Percentiles rank a stretch among this genome's conserved stretches.
Conservation (phyloP, 2,888 invertebrate genomes). For the Pimpla rufipes region DNA sequence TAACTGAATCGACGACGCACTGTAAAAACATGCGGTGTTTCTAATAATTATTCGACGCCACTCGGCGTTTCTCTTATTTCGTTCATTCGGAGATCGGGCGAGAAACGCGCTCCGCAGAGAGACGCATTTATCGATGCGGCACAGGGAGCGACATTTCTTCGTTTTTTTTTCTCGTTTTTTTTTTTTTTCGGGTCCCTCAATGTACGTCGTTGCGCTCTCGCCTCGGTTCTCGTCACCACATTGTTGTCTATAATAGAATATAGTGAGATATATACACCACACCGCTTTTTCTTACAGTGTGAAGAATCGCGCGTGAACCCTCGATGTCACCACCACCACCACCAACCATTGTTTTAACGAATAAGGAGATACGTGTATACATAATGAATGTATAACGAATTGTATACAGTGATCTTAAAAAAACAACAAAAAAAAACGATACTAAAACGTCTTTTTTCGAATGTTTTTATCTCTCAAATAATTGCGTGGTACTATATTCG, state of each 20-base stretch:
- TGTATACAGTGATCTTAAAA: constrained; percentile 69
- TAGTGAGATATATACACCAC: constrained; percentile 27
- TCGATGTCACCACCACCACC: constrained; percentile 58
- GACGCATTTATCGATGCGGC: not conserved
- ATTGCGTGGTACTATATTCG: constrained; percentile 69
- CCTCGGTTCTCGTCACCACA: constrained; percentile 37
- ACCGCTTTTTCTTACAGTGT: constrained; percentile 67
- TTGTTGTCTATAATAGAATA: constrained; percentile 41
- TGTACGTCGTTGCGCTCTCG: constrained; percentile 15
- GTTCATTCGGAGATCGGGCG: constrained; percentile 31
- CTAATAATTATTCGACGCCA: constrained; percentile 41
- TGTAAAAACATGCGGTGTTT: constrained; percentile 66
- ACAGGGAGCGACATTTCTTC: not conserved
- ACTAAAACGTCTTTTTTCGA: constrained; percentile 64
- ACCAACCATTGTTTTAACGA: constrained; percentile 58
- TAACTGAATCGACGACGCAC: constrained; percentile 63
- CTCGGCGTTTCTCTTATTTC: constrained; percentile 24
- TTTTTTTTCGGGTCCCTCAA: not conserved
- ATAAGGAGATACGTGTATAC: constrained; percentile 65
- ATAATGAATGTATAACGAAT: constrained; percentile 70
- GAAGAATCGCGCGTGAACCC: constrained; percentile 59
- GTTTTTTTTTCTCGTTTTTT: not conserved
- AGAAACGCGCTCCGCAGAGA: constrained; percentile 13
- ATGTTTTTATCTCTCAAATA: constrained; percentile 70
- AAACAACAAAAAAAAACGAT: constrained; percentile 52